Evolutionary conservation across 2,113 vertebrate genomes (phyloP).

Genomic region (Silurus asotus): DNA sequence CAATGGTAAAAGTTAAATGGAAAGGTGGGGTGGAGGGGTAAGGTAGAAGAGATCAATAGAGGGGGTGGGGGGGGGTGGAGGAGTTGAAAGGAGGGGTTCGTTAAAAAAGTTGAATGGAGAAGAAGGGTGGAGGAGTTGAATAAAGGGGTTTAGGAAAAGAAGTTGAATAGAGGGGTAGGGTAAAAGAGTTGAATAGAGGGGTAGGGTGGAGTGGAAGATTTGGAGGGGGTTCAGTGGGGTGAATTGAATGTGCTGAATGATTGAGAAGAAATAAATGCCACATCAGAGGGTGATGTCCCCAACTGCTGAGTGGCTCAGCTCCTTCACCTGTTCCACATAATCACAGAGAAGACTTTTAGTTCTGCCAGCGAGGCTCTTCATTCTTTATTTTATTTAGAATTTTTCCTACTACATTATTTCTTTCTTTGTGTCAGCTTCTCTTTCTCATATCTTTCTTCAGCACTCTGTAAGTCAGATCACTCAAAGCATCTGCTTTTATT

Average conservation of each 20-base stretch:
- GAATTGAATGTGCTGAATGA: neutral
- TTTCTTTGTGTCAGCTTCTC: neutral
- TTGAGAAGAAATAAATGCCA: neutral
- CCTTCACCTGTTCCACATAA: neutral
- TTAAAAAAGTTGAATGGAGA: neutral
- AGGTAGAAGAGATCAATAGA: neutral
- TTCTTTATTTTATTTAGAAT: neutral
- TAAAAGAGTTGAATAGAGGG: too few species aligned
- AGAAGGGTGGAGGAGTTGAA: neutral
- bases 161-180: too few species aligned
- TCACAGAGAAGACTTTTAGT: neutral
- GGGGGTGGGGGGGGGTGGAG: neutral
- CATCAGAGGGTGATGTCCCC: neutral
- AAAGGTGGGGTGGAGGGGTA: neutral
- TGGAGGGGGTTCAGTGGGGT: neutral
- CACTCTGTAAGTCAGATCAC: constrained; percentile 7
- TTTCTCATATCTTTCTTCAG: neutral
- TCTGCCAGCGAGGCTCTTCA: neutral
- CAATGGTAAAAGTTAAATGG: neutral
- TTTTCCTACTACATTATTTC: neutral
- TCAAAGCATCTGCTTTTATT: neutral
- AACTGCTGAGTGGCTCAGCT: neutral
- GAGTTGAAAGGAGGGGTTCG: neutral
- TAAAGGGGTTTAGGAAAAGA: too few species aligned
- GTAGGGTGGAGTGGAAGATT: neutral